A percentile compares a stretch with the other conserved stretches of the same genome.
These are phyloP conservation scores for Recurvirostra avosetta DNA, from an alignment of 2,113 vertebrate genomes.

Conservation along the genomic window DNA sequence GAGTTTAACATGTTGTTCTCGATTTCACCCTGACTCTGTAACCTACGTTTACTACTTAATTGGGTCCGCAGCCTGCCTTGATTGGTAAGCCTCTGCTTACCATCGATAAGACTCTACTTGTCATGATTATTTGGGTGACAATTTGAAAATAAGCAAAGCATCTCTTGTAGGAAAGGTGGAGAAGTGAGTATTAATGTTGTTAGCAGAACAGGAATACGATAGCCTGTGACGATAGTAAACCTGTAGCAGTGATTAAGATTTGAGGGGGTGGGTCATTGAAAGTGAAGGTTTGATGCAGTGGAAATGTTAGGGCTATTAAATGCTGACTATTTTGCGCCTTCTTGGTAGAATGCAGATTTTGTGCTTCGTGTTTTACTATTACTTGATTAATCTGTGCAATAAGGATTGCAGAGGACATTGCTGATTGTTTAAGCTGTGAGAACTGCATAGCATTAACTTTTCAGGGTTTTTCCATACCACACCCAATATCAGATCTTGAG, in stretches of 20 bases:
- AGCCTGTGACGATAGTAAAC: neutral
- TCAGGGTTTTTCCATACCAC: neutral
- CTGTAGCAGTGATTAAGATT: neutral
- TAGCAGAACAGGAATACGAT: neutral
- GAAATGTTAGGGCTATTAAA: neutral
- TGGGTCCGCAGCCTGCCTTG: neutral
- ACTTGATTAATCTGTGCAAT: neutral
- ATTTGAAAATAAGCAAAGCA: neutral
- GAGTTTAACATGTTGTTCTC: neutral
- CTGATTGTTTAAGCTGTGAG: neutral
- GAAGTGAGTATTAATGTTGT: neutral
- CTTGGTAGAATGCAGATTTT: neutral
- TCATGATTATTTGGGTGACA: neutral
- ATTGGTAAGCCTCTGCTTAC: neutral
- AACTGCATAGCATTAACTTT: neutral
- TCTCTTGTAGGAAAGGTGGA: neutral
- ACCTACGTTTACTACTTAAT: neutral
- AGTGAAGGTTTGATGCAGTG: neutral
- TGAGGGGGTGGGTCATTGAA: neutral
- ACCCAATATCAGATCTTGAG: neutral
- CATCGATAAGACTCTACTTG: neutral
- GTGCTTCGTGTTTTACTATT: neutral
- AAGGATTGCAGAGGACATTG: neutral
- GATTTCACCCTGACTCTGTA: neutral
- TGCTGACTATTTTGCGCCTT: neutral